These are phyloP conservation scores for Muscina levida DNA, from an alignment of 2,888 invertebrate genomes.

Conservation along the genomic window DNA sequence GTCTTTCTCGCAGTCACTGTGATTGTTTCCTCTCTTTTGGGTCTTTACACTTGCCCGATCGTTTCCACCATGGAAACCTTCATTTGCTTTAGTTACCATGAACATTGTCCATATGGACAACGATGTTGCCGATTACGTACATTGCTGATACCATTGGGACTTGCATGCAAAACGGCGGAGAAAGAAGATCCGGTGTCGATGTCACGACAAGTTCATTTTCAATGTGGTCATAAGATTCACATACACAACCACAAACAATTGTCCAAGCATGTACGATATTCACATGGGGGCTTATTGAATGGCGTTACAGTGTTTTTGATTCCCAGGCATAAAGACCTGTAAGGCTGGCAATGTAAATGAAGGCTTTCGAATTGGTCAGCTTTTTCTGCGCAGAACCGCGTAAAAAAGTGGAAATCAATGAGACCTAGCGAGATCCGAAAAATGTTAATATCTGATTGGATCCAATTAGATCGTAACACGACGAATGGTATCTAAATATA, in stretches of 20 bases:
- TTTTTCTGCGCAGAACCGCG: too few relatives aligned
- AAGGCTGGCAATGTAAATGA: too few relatives aligned
- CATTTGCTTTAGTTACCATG: not conserved
- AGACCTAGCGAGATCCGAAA: too few relatives aligned
- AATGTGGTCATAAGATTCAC: conserved; percentile 55
- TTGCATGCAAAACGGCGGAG: not conserved
- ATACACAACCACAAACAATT: not conserved
- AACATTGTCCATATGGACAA: not conserved
- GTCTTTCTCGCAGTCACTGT: not conserved
- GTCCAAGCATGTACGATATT: not conserved
- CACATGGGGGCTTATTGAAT: not conserved
- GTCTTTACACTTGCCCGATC: not conserved
- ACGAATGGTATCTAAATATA: too few relatives aligned
- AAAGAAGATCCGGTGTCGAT: conserved; percentile 60
- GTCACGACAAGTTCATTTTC: conserved; percentile 58
- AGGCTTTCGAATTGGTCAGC: too few relatives aligned
- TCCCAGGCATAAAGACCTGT: too few relatives aligned
- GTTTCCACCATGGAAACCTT: conserved; percentile 9
- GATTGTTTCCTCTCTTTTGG: conserved; percentile 6
- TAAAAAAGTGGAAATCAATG: too few relatives aligned
- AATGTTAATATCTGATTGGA: too few relatives aligned
- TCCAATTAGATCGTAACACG: too few relatives aligned
- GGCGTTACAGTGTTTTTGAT: too few relatives aligned
- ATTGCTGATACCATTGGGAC: not conserved
- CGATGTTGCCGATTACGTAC: too few relatives aligned